These are phyloP conservation scores for Chroicocephalus ridibundus DNA, from an alignment of 2,113 vertebrate genomes.

Conservation along the genomic window DNA sequence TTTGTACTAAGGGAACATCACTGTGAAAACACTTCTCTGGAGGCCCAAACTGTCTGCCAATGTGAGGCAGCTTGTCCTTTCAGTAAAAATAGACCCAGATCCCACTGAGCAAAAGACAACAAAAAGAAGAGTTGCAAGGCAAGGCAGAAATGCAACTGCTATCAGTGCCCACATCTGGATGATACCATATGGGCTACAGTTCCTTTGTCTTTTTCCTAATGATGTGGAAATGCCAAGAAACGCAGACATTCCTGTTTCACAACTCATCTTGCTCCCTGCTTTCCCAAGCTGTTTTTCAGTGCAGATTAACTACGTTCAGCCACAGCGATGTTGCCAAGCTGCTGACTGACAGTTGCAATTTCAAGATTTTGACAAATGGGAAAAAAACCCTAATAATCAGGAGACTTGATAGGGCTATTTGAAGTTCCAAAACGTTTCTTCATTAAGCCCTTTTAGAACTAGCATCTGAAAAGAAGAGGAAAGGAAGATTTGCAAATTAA, in stretches of 20 bases:
- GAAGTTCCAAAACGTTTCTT: background rate
- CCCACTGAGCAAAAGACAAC: background rate
- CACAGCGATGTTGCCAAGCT: background rate
- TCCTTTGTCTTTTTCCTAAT: background rate
- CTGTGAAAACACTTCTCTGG: background rate
- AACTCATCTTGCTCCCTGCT: background rate
- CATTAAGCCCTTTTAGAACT: background rate
- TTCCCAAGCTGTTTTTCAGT: background rate
- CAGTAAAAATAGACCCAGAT: background rate
- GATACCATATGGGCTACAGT: background rate
- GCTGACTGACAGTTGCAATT: background rate
- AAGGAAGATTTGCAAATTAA: background rate
- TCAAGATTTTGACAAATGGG: background rate
- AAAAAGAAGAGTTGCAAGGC: background rate
- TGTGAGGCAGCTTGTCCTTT: background rate
- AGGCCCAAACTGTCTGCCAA: background rate
- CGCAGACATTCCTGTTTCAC: background rate
- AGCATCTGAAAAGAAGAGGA: background rate
- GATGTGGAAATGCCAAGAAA: background rate
- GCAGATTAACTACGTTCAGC: background rate
- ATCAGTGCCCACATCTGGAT: background rate
- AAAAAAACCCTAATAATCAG: no score
- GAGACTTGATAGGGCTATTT: background rate
- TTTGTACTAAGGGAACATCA: background rate
- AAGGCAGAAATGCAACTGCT: conserved; percentile 13